Base-by-base conservation (phyloP, 2,888 invertebrate species). In the Xestia sexstrigata region DNA sequence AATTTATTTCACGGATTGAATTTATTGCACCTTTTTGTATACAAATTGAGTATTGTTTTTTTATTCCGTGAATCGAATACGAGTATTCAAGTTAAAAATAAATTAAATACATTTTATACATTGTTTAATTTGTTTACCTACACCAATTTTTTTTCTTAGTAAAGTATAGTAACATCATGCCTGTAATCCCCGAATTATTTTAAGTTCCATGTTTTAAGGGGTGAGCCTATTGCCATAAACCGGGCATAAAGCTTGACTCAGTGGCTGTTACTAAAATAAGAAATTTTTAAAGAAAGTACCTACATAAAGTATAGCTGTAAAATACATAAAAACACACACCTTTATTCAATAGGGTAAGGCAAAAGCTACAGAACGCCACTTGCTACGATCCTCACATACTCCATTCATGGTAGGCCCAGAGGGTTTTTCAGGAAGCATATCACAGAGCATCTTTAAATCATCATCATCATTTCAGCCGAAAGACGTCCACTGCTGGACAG, bases 1-100 rank as follows among this genome's bases (percentile, higher is more conserved):
- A 66, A 45, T 86, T 79, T 63, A 71, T 76, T 81, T 84, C 76
- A 76, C 75, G 75, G 75, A 67, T 71, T 79, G 63, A 82, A 62
- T 62, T 81, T 82, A 75, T 20, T 72, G 74, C 72, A 86, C 76
- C 9, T 63, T 74, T 82, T 82, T 79, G 55, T 78, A 71, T 62
- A 71, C 70, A 79, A 71, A 75, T 72, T 60, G 55, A 74, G 42
- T 75, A 69, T 76, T 74, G 60, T 70, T 71, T 86, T 74, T 76
- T 60, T 69, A 72, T 76, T 79, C 71, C 74, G 70, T 76, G 75
- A 80, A 83, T 80, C 77, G 20, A 79, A 72, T 79, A 73, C 77
- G 20, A 79, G 70, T 79, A 73, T 79, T 76, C 39, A 65, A 62
- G 68, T 70, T 78, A 60, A 71, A 47, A 81, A 68, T 76, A 80